phyloP scores from a whole-genome alignment of 2,797 vertebrate genomes.

The Darevskia mixta region DNA sequence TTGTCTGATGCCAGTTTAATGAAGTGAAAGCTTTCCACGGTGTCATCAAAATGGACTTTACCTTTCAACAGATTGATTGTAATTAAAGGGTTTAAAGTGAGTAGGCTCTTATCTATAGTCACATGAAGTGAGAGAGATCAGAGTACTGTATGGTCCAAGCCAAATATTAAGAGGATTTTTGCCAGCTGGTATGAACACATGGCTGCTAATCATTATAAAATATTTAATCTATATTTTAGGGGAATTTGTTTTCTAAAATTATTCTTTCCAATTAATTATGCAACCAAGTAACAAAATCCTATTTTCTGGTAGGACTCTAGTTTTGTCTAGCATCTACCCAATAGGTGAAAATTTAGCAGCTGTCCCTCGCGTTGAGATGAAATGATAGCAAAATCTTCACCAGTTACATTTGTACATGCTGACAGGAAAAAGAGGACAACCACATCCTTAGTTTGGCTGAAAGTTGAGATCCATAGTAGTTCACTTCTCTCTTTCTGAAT shows the following conservation, averaged over 20 bases:
- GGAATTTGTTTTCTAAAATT: background rate
- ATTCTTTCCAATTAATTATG: conserved; percentile 7
- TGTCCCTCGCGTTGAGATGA: background rate
- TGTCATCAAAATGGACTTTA: background rate
- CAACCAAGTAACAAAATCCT: background rate
- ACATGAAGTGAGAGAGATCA: background rate
- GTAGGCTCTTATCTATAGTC: background rate
- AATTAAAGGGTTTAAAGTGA: background rate
- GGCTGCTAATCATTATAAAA: conserved; percentile 13
- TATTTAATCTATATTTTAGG: background rate
- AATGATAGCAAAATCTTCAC: background rate
- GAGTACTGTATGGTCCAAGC: background rate
- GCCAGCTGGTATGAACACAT: background rate
- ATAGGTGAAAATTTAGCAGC: background rate
- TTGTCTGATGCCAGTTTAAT: background rate
- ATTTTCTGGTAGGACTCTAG: background rate
- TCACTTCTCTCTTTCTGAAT: background rate
- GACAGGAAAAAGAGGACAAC: background rate
- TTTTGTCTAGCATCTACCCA: background rate
- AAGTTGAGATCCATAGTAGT: background rate
- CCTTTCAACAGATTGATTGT: background rate
- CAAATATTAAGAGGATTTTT: background rate
- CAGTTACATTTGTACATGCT: background rate
- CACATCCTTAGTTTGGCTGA: background rate
- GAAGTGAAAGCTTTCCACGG: background rate